Evolutionary conservation across 2,888 invertebrate species (phyloP), one percentile per base, ranked within the genome.

Genomic region (Gari tellinella): DNA sequence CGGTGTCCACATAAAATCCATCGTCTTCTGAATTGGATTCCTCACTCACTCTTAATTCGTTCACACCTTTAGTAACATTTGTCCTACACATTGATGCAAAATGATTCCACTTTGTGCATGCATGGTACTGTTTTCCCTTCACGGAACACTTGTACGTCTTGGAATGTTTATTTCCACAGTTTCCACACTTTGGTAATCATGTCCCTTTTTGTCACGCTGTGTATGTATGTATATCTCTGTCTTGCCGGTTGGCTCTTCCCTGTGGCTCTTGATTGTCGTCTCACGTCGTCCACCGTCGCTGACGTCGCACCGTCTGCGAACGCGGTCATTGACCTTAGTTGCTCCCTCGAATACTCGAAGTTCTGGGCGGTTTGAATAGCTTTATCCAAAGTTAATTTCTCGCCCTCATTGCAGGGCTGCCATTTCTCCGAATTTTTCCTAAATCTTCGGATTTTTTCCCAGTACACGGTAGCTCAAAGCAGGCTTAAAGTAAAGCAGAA

Each of bases 101-200:
- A 46, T 63, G 63, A 21, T 63, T 63, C 38, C 37, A 46, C n/a
- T 60, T 46, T 55, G 41, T 41, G 26, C 62, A 62, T 14, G 41
- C 43, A 19, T 17, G n/a, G 17, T 46, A 63, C 23, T 43, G 45
- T 46, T 55, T 55, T 1, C 46, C 17, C 15, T 46, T 55, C 1
- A 45, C 53, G 1, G 60, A 25, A 17, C 49, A 49, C 14, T 23
- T 15, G 38, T 60, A 23, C 23, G 3, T 31, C 31, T 26, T 41
- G 17, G 21, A 17, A 40, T 55, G n/a, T n/a, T n/a, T n/a, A n/a
- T n/a, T n/a, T n/a, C n/a, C n/a, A n/a, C n/a, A n/a, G n/a, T n/a
- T n/a, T n/a, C n/a, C n/a, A n/a, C n/a, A n/a, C n/a, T n/a, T n/a
- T n/a, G n/a, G n/a, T n/a, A n/a, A n/a, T 45, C 45, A 45, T 17